These are phyloP conservation scores for Chymomyza costata DNA, from an alignment of 1,140 invertebrate species.

Conservation along the genomic window DNA sequence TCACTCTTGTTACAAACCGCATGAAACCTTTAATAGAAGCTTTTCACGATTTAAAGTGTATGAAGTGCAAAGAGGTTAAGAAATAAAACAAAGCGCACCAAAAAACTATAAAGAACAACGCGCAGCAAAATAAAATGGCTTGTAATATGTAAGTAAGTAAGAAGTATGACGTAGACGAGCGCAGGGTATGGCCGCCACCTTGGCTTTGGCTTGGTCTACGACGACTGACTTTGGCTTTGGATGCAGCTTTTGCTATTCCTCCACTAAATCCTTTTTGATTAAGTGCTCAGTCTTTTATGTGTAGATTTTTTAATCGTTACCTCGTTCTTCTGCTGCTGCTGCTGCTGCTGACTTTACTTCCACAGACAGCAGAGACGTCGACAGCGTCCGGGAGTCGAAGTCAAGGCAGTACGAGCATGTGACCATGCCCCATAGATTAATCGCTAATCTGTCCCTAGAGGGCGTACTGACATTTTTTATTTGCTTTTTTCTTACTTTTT, in stretches of 20 bases:
- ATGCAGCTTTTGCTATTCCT: constrained; percentile 57
- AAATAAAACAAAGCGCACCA: constrained; percentile 61
- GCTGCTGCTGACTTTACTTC: constrained; percentile 6
- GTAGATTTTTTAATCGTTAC: constrained; percentile 73
- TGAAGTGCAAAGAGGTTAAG: constrained; percentile 1
- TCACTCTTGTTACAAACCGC: too few species aligned
- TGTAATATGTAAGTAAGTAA: constrained; percentile 57
- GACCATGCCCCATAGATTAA: constrained; percentile 72
- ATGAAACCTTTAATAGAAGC: background rate
- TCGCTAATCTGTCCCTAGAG: constrained; percentile 74
- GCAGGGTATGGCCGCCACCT: constrained; percentile 33
- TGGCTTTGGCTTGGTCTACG: constrained; percentile 9
- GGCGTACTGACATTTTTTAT: constrained; percentile 66
- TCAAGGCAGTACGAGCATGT: constrained; percentile 50
- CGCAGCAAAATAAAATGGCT: constrained; percentile 64
- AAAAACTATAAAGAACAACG: constrained; percentile 57
- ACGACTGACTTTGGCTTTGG: constrained; percentile 24
- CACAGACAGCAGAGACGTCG: constrained; percentile 2
- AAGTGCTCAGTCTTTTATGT: constrained; percentile 71
- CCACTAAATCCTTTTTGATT: constrained; percentile 69
- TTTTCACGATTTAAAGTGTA: background rate
- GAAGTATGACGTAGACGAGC: too few species aligned
- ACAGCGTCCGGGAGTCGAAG: constrained; percentile 15
- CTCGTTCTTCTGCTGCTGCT: constrained; percentile 23
- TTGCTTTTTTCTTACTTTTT: constrained; percentile 51